Evolutionary conservation across 2,113 vertebrate species (phyloP).

Genomic region (Rhynchomys soricoides): DNA sequence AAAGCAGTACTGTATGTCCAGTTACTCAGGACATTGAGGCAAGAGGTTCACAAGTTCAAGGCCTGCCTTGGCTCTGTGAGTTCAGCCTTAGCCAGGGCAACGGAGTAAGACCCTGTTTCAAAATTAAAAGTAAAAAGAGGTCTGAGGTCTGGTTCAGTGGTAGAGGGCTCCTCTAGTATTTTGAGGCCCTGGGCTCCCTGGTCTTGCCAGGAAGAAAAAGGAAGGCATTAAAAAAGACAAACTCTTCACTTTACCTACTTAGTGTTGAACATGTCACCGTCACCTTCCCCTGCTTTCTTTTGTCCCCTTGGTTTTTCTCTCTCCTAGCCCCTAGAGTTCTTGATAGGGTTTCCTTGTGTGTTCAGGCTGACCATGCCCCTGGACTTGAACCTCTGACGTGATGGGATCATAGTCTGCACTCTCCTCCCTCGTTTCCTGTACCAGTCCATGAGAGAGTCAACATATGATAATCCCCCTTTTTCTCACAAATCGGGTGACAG

Average conservation of each 20-base stretch:
- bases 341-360: neutral
- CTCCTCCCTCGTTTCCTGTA: too few species aligned
- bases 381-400: neutral
- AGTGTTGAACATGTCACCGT: neutral
- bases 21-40: neutral
- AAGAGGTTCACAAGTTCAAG: neutral
- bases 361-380: neutral
- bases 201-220: neutral
- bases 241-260: too few species aligned
- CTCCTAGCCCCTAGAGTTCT: neutral
- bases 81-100: neutral
- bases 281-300: neutral
- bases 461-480: too few species aligned
- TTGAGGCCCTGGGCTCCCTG: neutral
- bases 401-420: neutral
- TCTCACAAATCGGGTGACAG: neutral
- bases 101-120: neutral
- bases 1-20: neutral
- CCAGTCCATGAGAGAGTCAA: neutral
- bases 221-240: neutral
- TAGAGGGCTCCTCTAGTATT: neutral
- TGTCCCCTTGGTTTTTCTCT: neutral
- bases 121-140: neutral
- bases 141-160: neutral
- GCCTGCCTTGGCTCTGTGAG: neutral